These are phyloP conservation scores for Augochlorella aurata DNA, from an alignment of 2,888 invertebrate genomes.

Conservation along the genomic window DNA sequence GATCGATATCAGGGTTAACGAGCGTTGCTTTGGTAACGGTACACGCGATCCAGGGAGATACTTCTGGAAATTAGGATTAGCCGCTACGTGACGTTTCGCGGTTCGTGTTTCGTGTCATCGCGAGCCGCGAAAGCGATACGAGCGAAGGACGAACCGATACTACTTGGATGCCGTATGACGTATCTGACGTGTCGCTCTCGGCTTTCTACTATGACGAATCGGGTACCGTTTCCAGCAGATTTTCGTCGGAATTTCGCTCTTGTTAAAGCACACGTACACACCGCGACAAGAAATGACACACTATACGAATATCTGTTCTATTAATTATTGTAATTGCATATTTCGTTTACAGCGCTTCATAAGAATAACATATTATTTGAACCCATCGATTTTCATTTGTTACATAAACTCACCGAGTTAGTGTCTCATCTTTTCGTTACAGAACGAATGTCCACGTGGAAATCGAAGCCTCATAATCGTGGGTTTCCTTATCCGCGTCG, in stretches of 20 bases:
- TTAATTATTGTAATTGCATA: too few relatives aligned
- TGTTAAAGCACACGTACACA: too few relatives aligned
- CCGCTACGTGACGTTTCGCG: constrained; percentile 21
- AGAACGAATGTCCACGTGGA: constrained; percentile 63
- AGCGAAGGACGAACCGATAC: constrained; percentile 22
- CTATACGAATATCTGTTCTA: too few relatives aligned
- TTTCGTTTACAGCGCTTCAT: too few relatives aligned
- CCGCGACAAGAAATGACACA: too few relatives aligned
- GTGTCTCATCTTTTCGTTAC: too few relatives aligned
- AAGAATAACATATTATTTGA: too few relatives aligned
- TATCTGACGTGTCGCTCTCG: not conserved
- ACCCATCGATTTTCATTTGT: too few relatives aligned
- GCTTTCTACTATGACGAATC: constrained; percentile 10
- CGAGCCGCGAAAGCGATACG: constrained; percentile 17
- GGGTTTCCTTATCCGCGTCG: constrained; percentile 62
- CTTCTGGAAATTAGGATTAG: not conserved
- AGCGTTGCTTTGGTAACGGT: not conserved
- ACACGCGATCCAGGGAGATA: not conserved
- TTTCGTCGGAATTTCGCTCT: not conserved
- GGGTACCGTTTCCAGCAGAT: not conserved
- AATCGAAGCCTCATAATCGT: constrained; percentile 52
- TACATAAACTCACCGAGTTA: too few relatives aligned
- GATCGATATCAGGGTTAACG: not conserved
- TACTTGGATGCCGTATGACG: constrained; percentile 11
- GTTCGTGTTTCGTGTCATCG: constrained; percentile 10